A percentile compares a stretch with the other conserved stretches of the same genome.
phyloP scores from a whole-genome alignment of 1,140 invertebrate species.

The Drosophila gunungcola region DNA sequence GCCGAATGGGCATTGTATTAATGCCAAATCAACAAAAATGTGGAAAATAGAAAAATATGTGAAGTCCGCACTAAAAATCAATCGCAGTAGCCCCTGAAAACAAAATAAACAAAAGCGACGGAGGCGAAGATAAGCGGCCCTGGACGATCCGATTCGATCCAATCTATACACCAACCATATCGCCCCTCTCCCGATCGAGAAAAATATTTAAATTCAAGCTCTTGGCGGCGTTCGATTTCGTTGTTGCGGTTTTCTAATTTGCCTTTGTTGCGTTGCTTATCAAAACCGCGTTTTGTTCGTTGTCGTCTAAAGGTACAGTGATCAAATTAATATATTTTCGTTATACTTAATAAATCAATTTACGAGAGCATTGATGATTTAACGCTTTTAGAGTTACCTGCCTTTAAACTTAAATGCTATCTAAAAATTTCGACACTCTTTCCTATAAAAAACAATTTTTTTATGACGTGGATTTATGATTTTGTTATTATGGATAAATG shows the following conservation, averaged over 20 bases:
- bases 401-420: no score
- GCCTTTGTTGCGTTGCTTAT: slow-evolving; percentile 27
- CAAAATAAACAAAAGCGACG: slow-evolving; percentile 53
- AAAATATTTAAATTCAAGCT: slow-evolving; percentile 43
- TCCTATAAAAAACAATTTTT: no score
- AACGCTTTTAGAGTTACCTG: no score
- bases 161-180: slow-evolving; percentile 6
- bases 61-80: slow-evolving; percentile 55
- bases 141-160: slow-evolving; percentile 11
- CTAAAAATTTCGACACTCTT: no score
- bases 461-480: no score
- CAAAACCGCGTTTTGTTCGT: slow-evolving; percentile 43
- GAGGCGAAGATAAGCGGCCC: slow-evolving; percentile 50
- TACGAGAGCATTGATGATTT: no score
- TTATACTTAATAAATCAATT: no score
- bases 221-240: slow-evolving; percentile 42
- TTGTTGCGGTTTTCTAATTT: slow-evolving; percentile 45
- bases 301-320: slow-evolving; percentile 21
- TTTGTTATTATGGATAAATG: no score
- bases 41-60: slow-evolving; percentile 56
- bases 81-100: slow-evolving; percentile 44
- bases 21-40: slow-evolving; percentile 69
- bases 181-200: slow-evolving; percentile 1
- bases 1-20: slow-evolving; percentile 56
- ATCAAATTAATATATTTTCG: no score